These are phyloP conservation scores for Pygoscelis adeliae DNA, from an alignment of 2,113 vertebrate species.

Conservation along the genomic window DNA sequence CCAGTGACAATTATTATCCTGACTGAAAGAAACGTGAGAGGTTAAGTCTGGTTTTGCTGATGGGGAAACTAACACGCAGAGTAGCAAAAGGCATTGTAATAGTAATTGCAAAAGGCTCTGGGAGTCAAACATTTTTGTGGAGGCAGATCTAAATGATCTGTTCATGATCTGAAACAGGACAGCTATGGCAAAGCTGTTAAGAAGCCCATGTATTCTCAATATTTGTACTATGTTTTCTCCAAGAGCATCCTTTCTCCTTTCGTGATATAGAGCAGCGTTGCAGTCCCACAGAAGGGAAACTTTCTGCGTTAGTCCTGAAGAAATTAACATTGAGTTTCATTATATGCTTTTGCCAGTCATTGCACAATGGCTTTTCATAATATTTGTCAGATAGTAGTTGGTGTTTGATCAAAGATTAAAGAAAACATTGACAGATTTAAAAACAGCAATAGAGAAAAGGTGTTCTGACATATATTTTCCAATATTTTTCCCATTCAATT, in stretches of 20 bases:
- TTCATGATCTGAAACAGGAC: not conserved
- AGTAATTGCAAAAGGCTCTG: not conserved
- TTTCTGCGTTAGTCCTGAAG: not conserved
- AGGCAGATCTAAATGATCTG: not conserved
- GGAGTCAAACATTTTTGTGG: not conserved
- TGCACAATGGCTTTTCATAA: not conserved
- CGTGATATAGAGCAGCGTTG: not conserved
- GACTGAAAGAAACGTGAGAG: not conserved
- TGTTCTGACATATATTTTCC: not conserved
- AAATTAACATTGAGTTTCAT: not conserved
- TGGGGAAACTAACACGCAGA: not conserved
- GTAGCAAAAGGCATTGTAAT: not conserved
- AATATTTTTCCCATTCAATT: not conserved
- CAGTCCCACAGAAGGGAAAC: not conserved
- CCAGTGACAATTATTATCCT: not conserved
- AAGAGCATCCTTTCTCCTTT: not conserved
- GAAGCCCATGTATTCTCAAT: not conserved
- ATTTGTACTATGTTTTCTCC: not conserved
- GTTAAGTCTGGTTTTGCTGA: not conserved
- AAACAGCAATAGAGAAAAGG: not conserved
- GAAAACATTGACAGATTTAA: not conserved
- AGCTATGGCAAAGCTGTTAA: not conserved
- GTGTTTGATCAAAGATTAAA: not conserved
- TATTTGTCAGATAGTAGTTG: not conserved
- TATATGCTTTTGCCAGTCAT: not conserved